Conservation (phyloP, 2,888 invertebrate species). For the Melieria omissa region DNA sequence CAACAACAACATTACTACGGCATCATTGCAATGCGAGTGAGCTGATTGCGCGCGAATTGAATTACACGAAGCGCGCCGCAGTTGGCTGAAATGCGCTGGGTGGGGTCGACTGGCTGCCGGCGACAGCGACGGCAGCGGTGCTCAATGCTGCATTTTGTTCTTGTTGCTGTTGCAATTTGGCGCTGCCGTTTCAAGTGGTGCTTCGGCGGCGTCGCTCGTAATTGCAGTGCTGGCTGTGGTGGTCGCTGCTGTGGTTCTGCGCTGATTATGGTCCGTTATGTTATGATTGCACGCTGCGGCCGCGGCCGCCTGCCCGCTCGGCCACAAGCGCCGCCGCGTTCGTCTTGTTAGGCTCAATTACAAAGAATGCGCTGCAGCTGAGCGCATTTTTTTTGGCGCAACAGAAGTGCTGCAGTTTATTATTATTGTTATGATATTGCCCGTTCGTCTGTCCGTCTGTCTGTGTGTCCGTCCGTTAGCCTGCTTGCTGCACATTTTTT, state of each 20-base stretch:
- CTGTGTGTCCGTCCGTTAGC: no score
- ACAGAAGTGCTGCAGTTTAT: constrained; percentile 8
- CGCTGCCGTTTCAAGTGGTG: not conserved
- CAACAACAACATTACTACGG: not conserved
- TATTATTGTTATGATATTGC: not conserved
- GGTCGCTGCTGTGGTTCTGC: not conserved
- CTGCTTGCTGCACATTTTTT: no score
- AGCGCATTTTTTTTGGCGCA: not conserved
- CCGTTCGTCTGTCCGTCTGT: no score
- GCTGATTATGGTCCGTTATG: not conserved
- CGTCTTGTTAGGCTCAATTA: no score
- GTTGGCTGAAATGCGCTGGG: no score
- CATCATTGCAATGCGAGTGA: not conserved
- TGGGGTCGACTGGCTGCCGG: no score
- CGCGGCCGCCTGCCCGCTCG: no score
- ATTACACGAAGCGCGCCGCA: no score
- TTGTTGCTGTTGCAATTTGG: not conserved
- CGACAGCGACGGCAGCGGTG: not conserved
- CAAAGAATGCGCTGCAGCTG: not conserved
- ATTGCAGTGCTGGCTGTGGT: not conserved
- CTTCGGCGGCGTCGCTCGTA: not conserved
- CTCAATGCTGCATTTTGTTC: not conserved
- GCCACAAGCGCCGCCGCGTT: no score
- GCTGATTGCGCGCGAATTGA: not conserved
- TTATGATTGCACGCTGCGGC: not conserved